A percentile compares a stretch with the other conserved stretches of the same genome.
These are phyloP conservation scores for Hemitrygon akajei DNA, from an alignment of 2,797 vertebrate genomes.

Conservation along the genomic window DNA sequence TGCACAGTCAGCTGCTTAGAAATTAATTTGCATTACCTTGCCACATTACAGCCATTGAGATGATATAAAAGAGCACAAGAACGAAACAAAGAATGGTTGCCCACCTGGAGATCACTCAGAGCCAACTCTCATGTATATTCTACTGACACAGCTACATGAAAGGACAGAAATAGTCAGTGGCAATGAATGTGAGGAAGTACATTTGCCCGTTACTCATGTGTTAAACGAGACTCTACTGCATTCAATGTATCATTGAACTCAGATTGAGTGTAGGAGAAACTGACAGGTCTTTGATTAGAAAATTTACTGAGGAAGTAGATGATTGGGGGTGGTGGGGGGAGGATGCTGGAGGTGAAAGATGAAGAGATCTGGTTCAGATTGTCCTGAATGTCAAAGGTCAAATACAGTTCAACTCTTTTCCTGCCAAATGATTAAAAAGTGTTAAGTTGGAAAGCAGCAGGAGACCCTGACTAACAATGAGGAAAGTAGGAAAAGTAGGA, in stretches of 20 bases:
- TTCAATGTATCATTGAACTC: slow-evolving; percentile 1
- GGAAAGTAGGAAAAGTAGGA: neutral
- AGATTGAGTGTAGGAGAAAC: neutral
- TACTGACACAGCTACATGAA: neutral
- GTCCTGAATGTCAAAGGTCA: neutral
- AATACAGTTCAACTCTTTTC: neutral
- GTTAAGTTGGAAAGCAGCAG: neutral
- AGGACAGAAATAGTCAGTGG: neutral
- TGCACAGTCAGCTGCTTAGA: neutral
- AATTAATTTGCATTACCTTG: slow-evolving; percentile 1
- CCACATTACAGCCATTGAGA: neutral
- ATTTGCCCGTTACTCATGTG: neutral
- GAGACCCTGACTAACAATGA: neutral
- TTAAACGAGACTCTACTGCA: neutral
- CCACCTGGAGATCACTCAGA: neutral
- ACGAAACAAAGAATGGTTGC: neutral
- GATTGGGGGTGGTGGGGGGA: neutral
- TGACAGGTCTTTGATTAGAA: slow-evolving; percentile 14
- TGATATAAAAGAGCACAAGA: neutral
- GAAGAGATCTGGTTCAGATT: neutral
- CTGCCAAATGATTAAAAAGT: neutral
- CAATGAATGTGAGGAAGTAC: slow-evolving; percentile 4
- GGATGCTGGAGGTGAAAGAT: neutral
- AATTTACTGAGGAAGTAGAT: neutral
- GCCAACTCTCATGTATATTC: neutral